Conservation (phyloP, 2,888 invertebrate species). For the Chironomus tentans region DNA sequence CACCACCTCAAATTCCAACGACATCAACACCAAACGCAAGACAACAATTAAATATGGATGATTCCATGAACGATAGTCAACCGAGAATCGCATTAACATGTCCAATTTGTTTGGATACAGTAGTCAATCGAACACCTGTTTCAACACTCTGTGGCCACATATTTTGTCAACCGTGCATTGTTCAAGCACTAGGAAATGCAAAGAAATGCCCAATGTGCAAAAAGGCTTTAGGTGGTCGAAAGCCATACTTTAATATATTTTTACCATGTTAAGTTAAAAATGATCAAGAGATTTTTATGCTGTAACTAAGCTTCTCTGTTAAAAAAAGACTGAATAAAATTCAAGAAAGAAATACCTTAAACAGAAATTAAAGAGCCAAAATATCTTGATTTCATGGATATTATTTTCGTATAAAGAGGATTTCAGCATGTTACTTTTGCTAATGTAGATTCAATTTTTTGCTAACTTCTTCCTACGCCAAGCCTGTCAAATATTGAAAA, state of each 20-base stretch:
- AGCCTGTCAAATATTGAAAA: no score
- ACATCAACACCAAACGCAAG: not conserved
- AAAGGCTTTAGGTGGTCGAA: not conserved
- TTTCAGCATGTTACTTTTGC: no score
- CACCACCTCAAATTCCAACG: not conserved
- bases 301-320: not conserved
- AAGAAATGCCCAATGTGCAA: constrained; percentile 10
- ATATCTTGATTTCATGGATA: no score
- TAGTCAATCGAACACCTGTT: not conserved
- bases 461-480: no score
- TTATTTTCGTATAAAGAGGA: no score
- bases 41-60: not conserved
- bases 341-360: not conserved
- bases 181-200: not conserved
- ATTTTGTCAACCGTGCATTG: not conserved
- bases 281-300: no score
- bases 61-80: not conserved
- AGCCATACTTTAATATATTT: not conserved
- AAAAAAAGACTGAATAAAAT: not conserved
- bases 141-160: constrained; percentile 5
- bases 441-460: no score
- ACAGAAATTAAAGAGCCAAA: no score
- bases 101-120: constrained; percentile 5
- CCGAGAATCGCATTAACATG: not conserved
- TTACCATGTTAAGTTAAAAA: not conserved